A percentile compares a stretch with the other conserved stretches of the same genome.
Conservation (phyloP, 2,113 vertebrate genomes). For the Cyanoderma ruficeps region DNA sequence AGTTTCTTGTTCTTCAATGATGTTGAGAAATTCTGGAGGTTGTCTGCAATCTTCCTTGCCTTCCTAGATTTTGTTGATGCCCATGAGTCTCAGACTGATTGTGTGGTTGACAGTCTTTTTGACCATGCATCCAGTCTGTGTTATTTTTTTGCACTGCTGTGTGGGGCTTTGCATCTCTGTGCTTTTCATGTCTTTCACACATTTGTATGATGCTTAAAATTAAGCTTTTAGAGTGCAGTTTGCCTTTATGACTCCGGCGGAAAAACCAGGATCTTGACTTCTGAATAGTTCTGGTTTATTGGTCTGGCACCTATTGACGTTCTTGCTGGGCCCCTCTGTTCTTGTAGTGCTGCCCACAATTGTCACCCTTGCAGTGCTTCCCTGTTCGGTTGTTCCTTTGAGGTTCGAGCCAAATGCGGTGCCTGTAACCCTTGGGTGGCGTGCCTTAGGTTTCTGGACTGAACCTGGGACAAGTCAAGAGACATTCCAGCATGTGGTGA, state of each 20-base stretch:
- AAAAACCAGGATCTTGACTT: not conserved
- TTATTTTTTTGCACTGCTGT: not conserved
- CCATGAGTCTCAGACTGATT: not conserved
- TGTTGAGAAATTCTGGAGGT: not conserved
- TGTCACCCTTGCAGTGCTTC: not conserved
- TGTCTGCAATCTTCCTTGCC: not conserved
- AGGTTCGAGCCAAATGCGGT: not conserved
- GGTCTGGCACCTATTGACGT: not conserved
- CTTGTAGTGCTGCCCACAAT: not conserved
- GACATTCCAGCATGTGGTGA: not conserved
- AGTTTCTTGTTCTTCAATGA: not conserved
- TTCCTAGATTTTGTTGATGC: not conserved
- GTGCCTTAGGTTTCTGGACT: accelerated
- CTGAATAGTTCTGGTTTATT: not conserved
- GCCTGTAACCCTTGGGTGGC: not conserved
- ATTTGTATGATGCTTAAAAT: not conserved
- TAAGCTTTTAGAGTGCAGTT: not conserved
- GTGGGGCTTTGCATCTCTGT: not conserved
- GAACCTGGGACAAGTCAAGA: not conserved
- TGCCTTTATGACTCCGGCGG: not conserved
- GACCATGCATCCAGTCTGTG: accelerated
- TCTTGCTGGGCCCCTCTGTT: not conserved
- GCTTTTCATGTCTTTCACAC: not conserved
- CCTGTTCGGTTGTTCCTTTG: not conserved
- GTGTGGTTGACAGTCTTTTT: not conserved